Conservation (phyloP, 2,113 vertebrate genomes). For the Barnardius zonarius region DNA sequence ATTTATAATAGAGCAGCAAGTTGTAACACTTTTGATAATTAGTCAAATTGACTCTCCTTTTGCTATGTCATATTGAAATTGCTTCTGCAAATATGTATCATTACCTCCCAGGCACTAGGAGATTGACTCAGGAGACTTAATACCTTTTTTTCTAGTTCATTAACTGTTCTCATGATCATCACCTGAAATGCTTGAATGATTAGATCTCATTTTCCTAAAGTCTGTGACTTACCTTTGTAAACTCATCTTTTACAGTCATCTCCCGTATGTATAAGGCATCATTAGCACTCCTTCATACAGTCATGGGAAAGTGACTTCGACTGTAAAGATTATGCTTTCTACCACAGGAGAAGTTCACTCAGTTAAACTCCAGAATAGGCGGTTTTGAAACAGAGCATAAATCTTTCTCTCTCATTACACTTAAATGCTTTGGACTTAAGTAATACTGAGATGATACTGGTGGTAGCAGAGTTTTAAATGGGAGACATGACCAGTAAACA, state of each 20-base stretch:
- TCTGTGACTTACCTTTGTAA: neutral
- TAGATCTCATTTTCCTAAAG: constrained; percentile 26
- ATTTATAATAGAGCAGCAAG: neutral
- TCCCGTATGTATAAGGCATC: neutral
- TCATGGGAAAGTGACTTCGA: neutral
- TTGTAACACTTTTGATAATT: neutral
- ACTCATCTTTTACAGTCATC: neutral
- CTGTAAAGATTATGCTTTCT: neutral
- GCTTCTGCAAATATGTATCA: neutral
- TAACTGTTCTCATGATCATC: constrained; percentile 2
- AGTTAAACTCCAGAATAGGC: neutral
- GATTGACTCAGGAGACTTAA: neutral
- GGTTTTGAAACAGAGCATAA: neutral
- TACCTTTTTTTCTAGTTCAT: constrained; percentile 32
- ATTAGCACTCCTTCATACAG: neutral
- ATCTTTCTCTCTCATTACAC: neutral
- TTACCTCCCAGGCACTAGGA: neutral
- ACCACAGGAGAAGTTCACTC: neutral
- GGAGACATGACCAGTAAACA: neutral
- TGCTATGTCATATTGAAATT: neutral
- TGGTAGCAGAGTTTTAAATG: neutral
- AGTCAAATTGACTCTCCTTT: neutral
- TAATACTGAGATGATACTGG: neutral
- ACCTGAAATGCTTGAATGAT: constrained; percentile 11
- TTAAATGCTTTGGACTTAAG: neutral